phyloP scores from a whole-genome alignment of 2,888 invertebrate species.

The Watsonalla cultraria region DNA sequence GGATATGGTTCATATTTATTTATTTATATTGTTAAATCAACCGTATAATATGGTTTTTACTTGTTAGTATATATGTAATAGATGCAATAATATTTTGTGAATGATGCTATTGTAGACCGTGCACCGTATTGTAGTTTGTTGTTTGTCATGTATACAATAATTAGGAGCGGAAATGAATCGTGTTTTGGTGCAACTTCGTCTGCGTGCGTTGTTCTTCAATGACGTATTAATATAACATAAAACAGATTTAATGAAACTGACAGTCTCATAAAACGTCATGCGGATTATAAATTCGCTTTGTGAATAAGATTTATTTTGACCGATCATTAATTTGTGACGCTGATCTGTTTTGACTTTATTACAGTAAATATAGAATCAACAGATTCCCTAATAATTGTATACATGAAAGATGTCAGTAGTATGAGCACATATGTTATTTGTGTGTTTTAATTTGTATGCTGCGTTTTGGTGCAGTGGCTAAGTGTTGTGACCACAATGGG shows the following conservation, averaged over 20 bases:
- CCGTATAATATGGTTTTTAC: constrained; percentile 29
- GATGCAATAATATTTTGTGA: constrained; percentile 39
- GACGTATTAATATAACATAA: not conserved
- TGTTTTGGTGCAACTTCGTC: too few relatives aligned
- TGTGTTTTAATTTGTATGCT: constrained; percentile 35
- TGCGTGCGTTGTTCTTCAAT: too few relatives aligned
- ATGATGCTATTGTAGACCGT: constrained; percentile 43
- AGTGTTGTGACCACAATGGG: constrained; percentile 50
- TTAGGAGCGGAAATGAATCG: too few relatives aligned
- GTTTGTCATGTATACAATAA: constrained; percentile 40
- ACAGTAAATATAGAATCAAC: too few relatives aligned
- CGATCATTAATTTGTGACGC: too few relatives aligned
- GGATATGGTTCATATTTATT: constrained; percentile 40
- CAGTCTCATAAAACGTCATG: too few relatives aligned
- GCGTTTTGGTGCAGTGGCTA: constrained; percentile 15
- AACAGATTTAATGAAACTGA: not conserved
- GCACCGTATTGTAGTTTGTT: constrained; percentile 36
- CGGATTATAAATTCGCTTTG: too few relatives aligned
- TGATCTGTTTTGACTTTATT: too few relatives aligned
- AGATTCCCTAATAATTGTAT: constrained; percentile 8
- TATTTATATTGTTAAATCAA: constrained; percentile 19
- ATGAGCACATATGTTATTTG: constrained; percentile 17
- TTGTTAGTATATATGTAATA: constrained; percentile 31
- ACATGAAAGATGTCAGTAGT: constrained; percentile 32
- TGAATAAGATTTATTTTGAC: too few relatives aligned